phyloP scores from a whole-genome alignment of 2,888 invertebrate genomes.

The Hanleya hanleyi region DNA sequence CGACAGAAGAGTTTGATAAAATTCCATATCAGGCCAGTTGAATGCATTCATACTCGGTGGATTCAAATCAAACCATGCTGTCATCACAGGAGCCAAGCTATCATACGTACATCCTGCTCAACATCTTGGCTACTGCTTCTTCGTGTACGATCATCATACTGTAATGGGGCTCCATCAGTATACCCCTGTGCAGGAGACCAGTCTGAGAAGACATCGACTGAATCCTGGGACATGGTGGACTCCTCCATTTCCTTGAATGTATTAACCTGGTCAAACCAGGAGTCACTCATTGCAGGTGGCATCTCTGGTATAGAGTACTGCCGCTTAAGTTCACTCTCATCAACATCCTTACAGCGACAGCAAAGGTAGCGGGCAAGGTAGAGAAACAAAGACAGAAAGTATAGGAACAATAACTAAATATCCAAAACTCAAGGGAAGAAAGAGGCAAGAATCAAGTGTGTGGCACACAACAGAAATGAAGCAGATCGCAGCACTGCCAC shows the following conservation, averaged over 20 bases:
- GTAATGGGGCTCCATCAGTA: slow-evolving; percentile 28
- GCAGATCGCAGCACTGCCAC: no score
- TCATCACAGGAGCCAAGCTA: no score
- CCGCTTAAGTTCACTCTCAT: not conserved
- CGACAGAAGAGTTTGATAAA: no score
- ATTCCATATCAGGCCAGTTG: no score
- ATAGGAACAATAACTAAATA: not conserved
- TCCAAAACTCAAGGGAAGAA: not conserved
- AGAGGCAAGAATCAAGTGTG: no score
- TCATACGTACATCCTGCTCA: slow-evolving; percentile 24
- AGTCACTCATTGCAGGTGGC: slow-evolving; percentile 40
- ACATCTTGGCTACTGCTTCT: slow-evolving; percentile 17
- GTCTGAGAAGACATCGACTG: slow-evolving; percentile 14
- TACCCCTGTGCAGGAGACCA: slow-evolving; percentile 21
- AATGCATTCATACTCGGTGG: no score
- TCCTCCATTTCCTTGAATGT: slow-evolving; percentile 47
- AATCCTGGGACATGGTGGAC: slow-evolving; percentile 40
- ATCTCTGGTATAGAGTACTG: slow-evolving; percentile 39
- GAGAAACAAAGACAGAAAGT: slow-evolving; percentile 17
- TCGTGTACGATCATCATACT: slow-evolving; percentile 28
- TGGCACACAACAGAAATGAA: no score
- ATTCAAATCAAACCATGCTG: no score
- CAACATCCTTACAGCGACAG: not conserved
- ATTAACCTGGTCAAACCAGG: slow-evolving; percentile 45
- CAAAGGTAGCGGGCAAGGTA: no score